phyloP scores from a whole-genome alignment of 2,888 invertebrate genomes.

The Pseudeuparius sepicola region DNA sequence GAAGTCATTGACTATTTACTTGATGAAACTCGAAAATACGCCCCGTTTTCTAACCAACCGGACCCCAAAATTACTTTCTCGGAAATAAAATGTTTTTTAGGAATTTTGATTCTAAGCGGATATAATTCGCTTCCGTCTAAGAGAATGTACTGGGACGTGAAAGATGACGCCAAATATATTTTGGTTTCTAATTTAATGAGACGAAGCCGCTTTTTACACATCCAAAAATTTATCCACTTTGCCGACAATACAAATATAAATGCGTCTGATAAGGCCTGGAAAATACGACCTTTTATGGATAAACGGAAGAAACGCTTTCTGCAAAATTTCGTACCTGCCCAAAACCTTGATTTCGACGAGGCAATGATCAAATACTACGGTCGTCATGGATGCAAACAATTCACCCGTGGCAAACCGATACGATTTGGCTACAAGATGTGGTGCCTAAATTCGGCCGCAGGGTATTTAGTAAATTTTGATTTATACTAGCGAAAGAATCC shows the following conservation, averaged over 20 bases:
- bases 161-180: conserved; percentile 3
- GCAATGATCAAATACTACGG: conserved; percentile 12
- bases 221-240: conserved; percentile 10
- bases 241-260: conserved; percentile 6
- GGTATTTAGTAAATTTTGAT: conserved; percentile 30
- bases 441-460: conserved; percentile 25
- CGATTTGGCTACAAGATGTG: no score
- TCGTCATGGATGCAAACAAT: conserved; percentile 11
- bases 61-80: conserved; percentile 1
- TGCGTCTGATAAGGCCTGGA: conserved; percentile 9
- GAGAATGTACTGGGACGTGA: conserved; percentile 9
- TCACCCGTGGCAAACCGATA: conserved; percentile 29
- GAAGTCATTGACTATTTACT: no score
- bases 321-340: conserved; percentile 9
- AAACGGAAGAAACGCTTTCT: conserved; percentile 2
- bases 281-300: conserved; percentile 8
- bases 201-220: conserved; percentile 7
- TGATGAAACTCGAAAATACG: conserved; percentile 8
- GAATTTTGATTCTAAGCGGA: conserved; percentile 9
- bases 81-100: conserved; percentile 3
- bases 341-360: conserved; percentile 10
- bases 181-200: conserved; percentile 11
- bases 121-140: conserved; percentile 11
- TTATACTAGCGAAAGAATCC: conserved; percentile 27
- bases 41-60: conserved; percentile 2